Conservation (phyloP, 1,140 invertebrate genomes). For the Diploscapter pachys region DNA sequence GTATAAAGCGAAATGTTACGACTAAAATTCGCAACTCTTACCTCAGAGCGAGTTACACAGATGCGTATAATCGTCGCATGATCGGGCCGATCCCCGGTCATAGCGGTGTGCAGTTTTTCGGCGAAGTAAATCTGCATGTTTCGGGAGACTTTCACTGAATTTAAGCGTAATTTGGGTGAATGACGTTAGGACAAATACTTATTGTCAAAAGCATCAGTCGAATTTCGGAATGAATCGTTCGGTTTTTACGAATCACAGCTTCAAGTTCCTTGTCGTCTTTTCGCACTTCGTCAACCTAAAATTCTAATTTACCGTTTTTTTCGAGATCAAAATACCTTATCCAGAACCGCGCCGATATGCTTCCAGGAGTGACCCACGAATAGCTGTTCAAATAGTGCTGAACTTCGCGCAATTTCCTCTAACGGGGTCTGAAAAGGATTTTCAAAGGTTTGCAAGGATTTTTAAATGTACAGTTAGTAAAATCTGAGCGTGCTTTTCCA, state of each 20-base stretch:
- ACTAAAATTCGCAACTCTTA: conserved; percentile 27
- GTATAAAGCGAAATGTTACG: neutral
- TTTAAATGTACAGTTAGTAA: neutral
- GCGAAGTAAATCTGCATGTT: conserved; percentile 62
- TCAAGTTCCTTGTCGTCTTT: conserved; percentile 42
- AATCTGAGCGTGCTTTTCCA: conserved; percentile 59
- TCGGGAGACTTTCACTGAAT: conserved; percentile 61
- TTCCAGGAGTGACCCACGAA: conserved; percentile 46
- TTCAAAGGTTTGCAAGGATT: too few species aligned
- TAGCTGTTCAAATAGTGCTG: conserved; percentile 60
- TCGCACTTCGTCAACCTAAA: conserved; percentile 21
- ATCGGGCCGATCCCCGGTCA: conserved; percentile 60
- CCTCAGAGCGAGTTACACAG: conserved; percentile 61
- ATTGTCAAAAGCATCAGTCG: conserved; percentile 43
- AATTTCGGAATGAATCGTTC: conserved; percentile 45
- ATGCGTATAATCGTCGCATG: conserved; percentile 61
- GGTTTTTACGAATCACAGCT: conserved; percentile 41
- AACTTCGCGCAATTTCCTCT: conserved; percentile 59
- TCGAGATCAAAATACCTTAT: conserved; percentile 56
- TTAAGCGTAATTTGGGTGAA: neutral
- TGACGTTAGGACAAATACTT: conserved; percentile 29
- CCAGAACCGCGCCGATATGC: conserved; percentile 60
- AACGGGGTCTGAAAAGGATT: conserved; percentile 47
- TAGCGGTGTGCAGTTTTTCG: conserved; percentile 60
- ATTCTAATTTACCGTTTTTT: neutral